Percentiles rank a stretch among this genome's conserved stretches.
Conservation (phyloP, 2,113 vertebrate genomes). For the Lichenostomus cassidix region DNA sequence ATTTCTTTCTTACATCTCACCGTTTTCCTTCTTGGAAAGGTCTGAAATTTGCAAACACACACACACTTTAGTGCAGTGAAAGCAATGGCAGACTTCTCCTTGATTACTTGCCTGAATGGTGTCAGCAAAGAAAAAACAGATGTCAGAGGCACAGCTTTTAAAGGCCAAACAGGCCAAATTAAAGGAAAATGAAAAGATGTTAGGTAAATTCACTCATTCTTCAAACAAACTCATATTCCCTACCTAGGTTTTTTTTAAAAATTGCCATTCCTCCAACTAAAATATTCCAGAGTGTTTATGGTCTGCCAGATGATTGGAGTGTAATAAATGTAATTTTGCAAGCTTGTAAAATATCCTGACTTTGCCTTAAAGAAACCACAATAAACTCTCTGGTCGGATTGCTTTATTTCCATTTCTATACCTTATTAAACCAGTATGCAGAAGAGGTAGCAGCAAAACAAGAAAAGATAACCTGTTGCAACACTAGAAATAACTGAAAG, state of each 20-base stretch:
- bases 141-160: constrained; percentile 50
- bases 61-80: background rate
- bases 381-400: background rate
- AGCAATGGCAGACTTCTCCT: constrained; percentile 39
- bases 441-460: background rate
- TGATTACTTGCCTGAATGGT: constrained; percentile 56
- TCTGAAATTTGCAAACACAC: background rate
- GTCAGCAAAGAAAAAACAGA: constrained; percentile 63
- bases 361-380: constrained; percentile 52
- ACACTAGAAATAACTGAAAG: constrained; percentile 14
- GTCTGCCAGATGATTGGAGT: constrained; percentile 35
- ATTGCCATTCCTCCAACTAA: constrained; percentile 20
- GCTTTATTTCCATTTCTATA: background rate
- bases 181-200: constrained; percentile 48
- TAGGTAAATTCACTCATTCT: constrained; percentile 35
- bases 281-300: constrained; percentile 51
- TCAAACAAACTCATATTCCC: constrained; percentile 59
- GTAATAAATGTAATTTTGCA: constrained; percentile 53
- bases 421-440: background rate
- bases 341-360: constrained; percentile 26
- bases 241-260: background rate
- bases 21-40: background rate
- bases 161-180: constrained; percentile 41
- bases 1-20: background rate
- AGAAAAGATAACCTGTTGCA: background rate